phyloP scores from a whole-genome alignment of 2,797 vertebrate species.

The Cyprinella venusta region DNA sequence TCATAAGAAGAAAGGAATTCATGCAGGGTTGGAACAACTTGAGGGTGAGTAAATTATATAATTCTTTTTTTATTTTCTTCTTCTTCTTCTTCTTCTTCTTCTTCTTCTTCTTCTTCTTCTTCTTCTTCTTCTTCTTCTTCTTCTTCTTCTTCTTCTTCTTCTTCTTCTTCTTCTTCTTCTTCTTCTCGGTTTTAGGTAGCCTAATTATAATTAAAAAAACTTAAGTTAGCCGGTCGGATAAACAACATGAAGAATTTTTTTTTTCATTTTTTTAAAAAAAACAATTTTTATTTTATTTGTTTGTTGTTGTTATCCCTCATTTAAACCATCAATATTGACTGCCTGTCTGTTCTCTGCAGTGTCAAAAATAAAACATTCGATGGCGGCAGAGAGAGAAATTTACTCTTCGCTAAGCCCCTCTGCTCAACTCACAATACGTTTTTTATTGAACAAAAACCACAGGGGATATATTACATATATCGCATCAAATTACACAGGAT shows the following conservation, averaged over 20 bases:
- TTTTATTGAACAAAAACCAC: too few relatives aligned
- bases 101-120: too few relatives aligned
- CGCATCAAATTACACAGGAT: too few relatives aligned
- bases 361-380: background rate
- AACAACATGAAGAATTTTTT: background rate
- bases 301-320: background rate
- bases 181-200: background rate
- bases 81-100: too few relatives aligned
- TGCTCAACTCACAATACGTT: fast-evolving
- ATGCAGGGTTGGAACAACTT: too few relatives aligned
- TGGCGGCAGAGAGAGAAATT: slow-evolving; percentile 1
- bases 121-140: too few relatives aligned
- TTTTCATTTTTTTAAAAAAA: background rate
- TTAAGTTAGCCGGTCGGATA: background rate
- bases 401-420: background rate
- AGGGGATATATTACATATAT: too few relatives aligned
- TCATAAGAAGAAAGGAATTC: too few relatives aligned
- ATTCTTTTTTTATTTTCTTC: too few relatives aligned
- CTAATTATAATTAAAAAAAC: background rate
- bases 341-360: background rate
- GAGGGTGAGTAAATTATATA: too few relatives aligned
- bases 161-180: too few relatives aligned
- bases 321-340: background rate
- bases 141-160: too few relatives aligned
- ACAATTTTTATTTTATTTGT: background rate